A percentile compares a stretch with the other conserved stretches of the same genome.
Evolutionary conservation across 2,797 vertebrate genomes (phyloP).

Genomic region (Parauchenoglanis punctatus): DNA sequence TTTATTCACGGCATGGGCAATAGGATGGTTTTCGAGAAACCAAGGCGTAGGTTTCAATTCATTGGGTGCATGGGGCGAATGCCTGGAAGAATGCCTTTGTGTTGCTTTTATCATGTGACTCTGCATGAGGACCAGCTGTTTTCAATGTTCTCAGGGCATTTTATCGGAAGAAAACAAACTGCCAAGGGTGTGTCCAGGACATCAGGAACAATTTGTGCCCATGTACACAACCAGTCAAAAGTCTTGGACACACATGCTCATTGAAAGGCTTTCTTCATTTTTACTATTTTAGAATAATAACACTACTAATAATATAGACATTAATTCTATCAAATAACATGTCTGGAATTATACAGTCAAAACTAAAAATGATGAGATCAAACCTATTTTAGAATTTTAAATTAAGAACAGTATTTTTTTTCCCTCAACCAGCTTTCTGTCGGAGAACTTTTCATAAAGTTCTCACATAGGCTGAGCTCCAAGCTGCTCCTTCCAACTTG

Average conservation of each 20-base stretch:
- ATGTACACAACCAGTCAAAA: background rate
- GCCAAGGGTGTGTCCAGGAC: background rate
- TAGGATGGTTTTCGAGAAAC: constrained; percentile 40
- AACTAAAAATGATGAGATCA: background rate
- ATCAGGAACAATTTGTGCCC: constrained; percentile 3
- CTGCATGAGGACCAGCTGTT: constrained; percentile 26
- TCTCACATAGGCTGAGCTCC: background rate
- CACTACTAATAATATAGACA: background rate
- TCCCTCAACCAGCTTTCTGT: background rate
- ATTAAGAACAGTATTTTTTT: background rate
- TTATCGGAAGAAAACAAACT: constrained; percentile 22
- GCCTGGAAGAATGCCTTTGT: constrained; percentile 57
- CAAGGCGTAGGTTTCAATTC: constrained; percentile 18
- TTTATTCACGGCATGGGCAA: constrained; percentile 15
- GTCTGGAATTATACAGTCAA: background rate
- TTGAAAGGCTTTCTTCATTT: background rate
- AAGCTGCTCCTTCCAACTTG: background rate
- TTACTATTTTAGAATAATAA: background rate
- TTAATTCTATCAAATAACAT: background rate
- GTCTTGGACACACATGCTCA: background rate
- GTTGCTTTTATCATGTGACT: constrained; percentile 41
- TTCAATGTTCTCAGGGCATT: constrained; percentile 16
- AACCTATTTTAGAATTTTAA: background rate
- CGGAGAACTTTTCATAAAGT: background rate
- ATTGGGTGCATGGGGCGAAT: constrained; percentile 30